Evolutionary conservation across 2,888 invertebrate genomes (phyloP).

Genomic region (Pachymerium ferrugineum): DNA sequence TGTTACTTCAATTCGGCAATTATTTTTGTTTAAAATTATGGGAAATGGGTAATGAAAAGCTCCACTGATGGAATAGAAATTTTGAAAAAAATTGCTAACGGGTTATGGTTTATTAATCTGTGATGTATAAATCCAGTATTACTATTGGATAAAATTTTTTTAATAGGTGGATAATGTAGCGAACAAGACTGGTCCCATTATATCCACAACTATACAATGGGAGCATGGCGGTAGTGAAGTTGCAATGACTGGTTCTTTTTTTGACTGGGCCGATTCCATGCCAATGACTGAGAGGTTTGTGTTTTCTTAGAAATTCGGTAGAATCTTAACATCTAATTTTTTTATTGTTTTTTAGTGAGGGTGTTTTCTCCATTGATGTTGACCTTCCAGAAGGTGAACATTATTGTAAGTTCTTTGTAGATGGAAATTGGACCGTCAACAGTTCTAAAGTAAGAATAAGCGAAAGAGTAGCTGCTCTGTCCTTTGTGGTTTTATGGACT

Average conservation of each 20-base stretch:
- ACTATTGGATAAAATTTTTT: background rate
- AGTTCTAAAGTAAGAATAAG: slow-evolving; percentile 56
- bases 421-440: slow-evolving; percentile 88
- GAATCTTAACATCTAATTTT: background rate
- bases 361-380: slow-evolving; percentile 34
- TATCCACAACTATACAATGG: slow-evolving; percentile 9
- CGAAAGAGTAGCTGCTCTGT: background rate
- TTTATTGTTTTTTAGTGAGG: slow-evolving; percentile 32
- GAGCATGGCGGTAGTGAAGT: slow-evolving; percentile 28
- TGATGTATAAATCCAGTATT: background rate
- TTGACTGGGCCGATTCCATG: slow-evolving; percentile 22
- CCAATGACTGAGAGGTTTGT: slow-evolving; percentile 18
- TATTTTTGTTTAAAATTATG: background rate
- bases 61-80: background rate
- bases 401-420: slow-evolving; percentile 90
- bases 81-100: no score
- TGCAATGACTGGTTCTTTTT: slow-evolving; percentile 21
- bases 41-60: background rate
- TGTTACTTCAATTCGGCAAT: background rate
- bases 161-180: background rate
- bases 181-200: background rate
- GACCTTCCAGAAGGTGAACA: slow-evolving; percentile 94
- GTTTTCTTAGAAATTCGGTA: background rate
- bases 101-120: background rate
- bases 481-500: no score